Evolutionary conservation across 92 coral and sea anemone genomes (phyloP), one percentile per base, ranked within the genome.

Genomic region (Phenganax subtilis): DNA sequence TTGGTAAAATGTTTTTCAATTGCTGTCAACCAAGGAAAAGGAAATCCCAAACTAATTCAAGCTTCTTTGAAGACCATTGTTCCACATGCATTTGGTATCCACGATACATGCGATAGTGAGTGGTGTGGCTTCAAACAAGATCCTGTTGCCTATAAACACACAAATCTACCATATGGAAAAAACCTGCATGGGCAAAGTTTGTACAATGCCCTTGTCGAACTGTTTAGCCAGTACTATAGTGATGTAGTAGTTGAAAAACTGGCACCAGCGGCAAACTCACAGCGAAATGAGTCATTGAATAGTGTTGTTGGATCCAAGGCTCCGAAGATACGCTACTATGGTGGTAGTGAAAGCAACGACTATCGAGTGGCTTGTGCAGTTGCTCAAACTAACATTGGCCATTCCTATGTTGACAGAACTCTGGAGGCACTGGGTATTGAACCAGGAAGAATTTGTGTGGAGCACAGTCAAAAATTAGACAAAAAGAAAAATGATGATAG

Each of bases 31-130:
- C 87, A 84, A 52, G 59, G 55, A 51, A 74, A 74, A 61, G 81
- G 73, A 54, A 10, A 66, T 16, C 52, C 54, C 8, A 57, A 8
- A 12, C 66, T 51, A 28, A 61, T 75, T 25, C 68, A 51, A 37
- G 12, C 29, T 4, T 71, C 87, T 30, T 15, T 83, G 51, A 61
- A 84, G 77, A 0, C 55, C 31, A 84, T 84, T 55, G 83, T 84
- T 12, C 87, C 83, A 31, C 87, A 84, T 54, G 76, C 83, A 51
- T 84, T 84, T 76, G 87, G 76, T 0, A 54, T 62, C 76, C 87
- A 84, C 57, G 31, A 55, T 25, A 6, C 29, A 17, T 75, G 80
- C 17, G 57, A n/a, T 75, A 4, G 17, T 17, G 57, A 17, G 51
- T 75, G 80, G 80, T 75, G 80, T 57, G 58, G 80, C 20, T 75